A percentile compares a stretch with the other conserved stretches of the same genome.
Conservation (phyloP, 2,113 vertebrate species). For the Bungarus multicinctus region DNA sequence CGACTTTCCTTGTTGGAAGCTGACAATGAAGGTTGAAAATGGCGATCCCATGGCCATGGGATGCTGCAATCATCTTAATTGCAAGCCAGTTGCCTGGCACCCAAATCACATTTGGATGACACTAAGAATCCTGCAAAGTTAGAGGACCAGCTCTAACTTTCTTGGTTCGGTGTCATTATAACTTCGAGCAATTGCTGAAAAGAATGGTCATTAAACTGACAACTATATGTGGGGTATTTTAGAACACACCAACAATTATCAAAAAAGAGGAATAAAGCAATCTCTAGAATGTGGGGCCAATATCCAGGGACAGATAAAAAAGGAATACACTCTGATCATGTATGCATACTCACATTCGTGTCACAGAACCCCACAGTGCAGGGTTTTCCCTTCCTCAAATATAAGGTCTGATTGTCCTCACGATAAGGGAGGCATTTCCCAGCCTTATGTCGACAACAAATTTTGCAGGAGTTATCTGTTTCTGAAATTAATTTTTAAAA, state of each 20-base stretch:
- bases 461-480: conserved; percentile 90
- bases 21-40: not conserved
- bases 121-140: not conserved
- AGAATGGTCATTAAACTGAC: not conserved
- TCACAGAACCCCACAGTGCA: conserved; percentile 97
- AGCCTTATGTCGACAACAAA: conserved; percentile 81
- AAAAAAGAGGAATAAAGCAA: not conserved
- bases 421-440: conserved; percentile 78
- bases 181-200: not conserved
- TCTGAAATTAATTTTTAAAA: conserved; percentile 68
- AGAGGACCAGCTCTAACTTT: not conserved
- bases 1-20: not conserved
- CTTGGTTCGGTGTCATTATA: not conserved
- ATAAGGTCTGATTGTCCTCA: conserved; percentile 65
- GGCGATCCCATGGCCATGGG: not conserved
- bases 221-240: not conserved
- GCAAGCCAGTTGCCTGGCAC: not conserved
- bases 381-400: conserved; percentile 92
- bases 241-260: not conserved
- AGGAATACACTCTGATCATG: not conserved
- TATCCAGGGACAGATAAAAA: not conserved
- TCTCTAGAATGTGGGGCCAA: not conserved
- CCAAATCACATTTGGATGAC: not conserved
- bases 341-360: conserved; percentile 74
- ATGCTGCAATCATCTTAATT: not conserved